Conservation (phyloP, 2,797 vertebrate genomes). For the Gymnocypris eckloni region DNA sequence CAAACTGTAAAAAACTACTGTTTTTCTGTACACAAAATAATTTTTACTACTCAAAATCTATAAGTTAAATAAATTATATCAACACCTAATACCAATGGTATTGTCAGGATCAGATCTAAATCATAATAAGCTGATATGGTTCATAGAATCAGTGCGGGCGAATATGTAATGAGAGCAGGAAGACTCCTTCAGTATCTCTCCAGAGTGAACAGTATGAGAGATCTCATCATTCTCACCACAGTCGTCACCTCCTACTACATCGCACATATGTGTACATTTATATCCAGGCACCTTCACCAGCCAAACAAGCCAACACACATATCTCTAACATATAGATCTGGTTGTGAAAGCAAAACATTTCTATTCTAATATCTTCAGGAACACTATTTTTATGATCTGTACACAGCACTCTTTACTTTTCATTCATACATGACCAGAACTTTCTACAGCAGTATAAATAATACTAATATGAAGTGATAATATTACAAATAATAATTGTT, state of each 20-base stretch:
- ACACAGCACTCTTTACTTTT: neutral
- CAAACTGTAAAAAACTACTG: neutral
- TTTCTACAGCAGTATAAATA: neutral
- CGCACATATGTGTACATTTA: constrained; percentile 66
- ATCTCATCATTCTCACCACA: constrained; percentile 64
- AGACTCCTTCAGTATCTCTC: constrained; percentile 55
- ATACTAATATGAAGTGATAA: neutral
- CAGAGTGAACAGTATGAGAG: constrained; percentile 57
- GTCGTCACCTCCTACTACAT: constrained; percentile 64
- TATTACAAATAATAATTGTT: neutral
- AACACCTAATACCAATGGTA: neutral
- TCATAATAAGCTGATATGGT: neutral
- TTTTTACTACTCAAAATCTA: neutral
- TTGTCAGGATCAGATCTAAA: neutral
- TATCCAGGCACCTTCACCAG: constrained; percentile 53
- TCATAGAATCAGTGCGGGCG: constrained; percentile 34
- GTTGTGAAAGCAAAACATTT: constrained; percentile 40
- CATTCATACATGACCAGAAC: neutral
- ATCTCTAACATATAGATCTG: constrained; percentile 47
- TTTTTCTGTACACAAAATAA: neutral
- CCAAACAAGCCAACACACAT: constrained; percentile 52
- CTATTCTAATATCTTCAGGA: constrained; percentile 24
- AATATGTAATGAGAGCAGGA: constrained; percentile 54
- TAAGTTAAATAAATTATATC: neutral
- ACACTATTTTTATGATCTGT: neutral